A percentile compares a stretch with the other conserved stretches of the same genome.
Conservation (phyloP, 1,140 invertebrate species). For the Drosophila erecta region DNA sequence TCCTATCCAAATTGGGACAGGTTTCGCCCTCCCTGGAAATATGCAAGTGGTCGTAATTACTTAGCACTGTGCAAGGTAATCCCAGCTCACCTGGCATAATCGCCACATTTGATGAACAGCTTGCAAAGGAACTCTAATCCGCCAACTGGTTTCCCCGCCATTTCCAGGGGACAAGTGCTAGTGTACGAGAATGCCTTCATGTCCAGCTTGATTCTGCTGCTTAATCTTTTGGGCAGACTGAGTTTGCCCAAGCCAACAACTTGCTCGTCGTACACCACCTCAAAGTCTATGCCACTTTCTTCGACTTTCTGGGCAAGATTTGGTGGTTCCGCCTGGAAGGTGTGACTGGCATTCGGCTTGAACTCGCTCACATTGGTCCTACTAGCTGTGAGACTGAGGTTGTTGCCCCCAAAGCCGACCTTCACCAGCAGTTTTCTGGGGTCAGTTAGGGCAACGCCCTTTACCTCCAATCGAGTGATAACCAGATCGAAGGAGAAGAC, state of each 20-base stretch:
- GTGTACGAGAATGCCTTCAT: slow-evolving; percentile 31
- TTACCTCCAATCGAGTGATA: slow-evolving; percentile 16
- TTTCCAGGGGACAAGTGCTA: slow-evolving; percentile 4
- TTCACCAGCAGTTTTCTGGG: slow-evolving; percentile 16
- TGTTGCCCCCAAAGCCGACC: slow-evolving; percentile 10
- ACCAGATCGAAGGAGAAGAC: slow-evolving; percentile 26
- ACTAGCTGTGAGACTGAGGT: slow-evolving; percentile 3
- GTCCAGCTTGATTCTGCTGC: background rate
- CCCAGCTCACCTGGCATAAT: slow-evolving; percentile 25
- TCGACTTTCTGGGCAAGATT: background rate
- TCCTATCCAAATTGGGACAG: slow-evolving; percentile 10
- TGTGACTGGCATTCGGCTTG: slow-evolving; percentile 9
- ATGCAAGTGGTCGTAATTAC: background rate
- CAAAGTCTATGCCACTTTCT: slow-evolving; percentile 11
- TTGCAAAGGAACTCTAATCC: slow-evolving; percentile 27
- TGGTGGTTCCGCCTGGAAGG: slow-evolving; percentile 14
- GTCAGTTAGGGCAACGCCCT: slow-evolving; percentile 2
- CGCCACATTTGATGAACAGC: slow-evolving; percentile 28
- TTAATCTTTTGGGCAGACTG: slow-evolving; percentile 8
- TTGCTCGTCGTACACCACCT: slow-evolving; percentile 10
- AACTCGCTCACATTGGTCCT: slow-evolving; percentile 11
- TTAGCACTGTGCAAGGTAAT: too few relatives aligned
- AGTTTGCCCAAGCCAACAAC: background rate
- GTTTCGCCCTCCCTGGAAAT: slow-evolving; percentile 15
- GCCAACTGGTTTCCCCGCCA: background rate